Conservation (phyloP, 1,140 invertebrate genomes). For the Drosophila pectinifera region DNA sequence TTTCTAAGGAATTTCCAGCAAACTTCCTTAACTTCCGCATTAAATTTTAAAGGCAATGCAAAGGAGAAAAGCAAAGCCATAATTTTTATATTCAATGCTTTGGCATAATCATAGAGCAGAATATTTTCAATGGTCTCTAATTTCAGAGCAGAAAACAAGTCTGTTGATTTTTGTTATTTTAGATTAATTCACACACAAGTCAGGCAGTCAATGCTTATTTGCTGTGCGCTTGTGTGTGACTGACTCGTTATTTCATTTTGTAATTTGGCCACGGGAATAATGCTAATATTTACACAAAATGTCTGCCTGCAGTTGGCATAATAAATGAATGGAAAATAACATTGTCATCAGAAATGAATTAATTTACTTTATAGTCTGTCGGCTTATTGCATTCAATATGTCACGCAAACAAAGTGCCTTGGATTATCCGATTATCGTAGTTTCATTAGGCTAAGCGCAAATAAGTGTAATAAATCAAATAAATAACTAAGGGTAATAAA, state of each 20-base stretch:
- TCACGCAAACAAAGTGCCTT: conserved; percentile 24
- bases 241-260: conserved; percentile 31
- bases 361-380: conserved; percentile 6
- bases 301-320: conserved; percentile 31
- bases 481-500: background rate
- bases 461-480: conserved; percentile 3
- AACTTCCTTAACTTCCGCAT: background rate
- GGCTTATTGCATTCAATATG: conserved; percentile 9
- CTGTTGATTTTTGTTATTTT: conserved; percentile 62
- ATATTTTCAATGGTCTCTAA: conserved; percentile 17
- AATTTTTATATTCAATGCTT: background rate
- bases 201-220: conserved; percentile 18
- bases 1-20: background rate
- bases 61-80: background rate
- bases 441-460: conserved; percentile 1
- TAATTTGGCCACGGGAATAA: conserved; percentile 44
- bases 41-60: background rate
- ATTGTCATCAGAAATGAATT: conserved; percentile 47
- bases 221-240: conserved; percentile 20
- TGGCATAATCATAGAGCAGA: conserved; percentile 4
- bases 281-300: conserved; percentile 56
- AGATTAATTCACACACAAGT: conserved; percentile 60
- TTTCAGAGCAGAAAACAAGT: conserved; percentile 31
- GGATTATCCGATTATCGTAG: conserved; percentile 9
- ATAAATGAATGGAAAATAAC: conserved; percentile 41